A percentile compares a stretch with the other conserved stretches of the same genome.
Conservation (phyloP, 2,888 invertebrate genomes). For the Hypsopygia costalis region DNA sequence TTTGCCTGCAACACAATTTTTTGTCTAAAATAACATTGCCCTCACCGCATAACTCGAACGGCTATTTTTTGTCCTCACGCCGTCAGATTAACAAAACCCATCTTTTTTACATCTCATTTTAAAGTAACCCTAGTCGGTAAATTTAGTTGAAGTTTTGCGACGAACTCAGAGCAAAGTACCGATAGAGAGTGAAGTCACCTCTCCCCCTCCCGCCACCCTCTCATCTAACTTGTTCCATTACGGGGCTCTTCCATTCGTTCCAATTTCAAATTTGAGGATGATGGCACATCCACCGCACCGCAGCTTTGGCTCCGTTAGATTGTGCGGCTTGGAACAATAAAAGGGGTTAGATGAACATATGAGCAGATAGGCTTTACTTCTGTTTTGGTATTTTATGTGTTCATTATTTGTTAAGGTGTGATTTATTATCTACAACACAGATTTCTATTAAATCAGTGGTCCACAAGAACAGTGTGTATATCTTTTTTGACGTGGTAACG, state of each 20-base stretch:
- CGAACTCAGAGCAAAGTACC: slow-evolving; percentile 35
- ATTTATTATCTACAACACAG: no score
- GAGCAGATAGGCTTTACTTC: no score
- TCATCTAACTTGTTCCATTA: slow-evolving; percentile 79
- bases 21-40: no score
- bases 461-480: no score
- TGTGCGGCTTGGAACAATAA: slow-evolving; percentile 29
- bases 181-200: slow-evolving; percentile 36
- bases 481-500: no score
- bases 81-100: slow-evolving; percentile 21
- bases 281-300: slow-evolving; percentile 65
- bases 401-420: no score
- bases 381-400: no score
- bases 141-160: slow-evolving; percentile 60
- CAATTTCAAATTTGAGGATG: slow-evolving; percentile 79
- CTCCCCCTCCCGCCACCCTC: slow-evolving; percentile 42
- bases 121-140: slow-evolving; percentile 45
- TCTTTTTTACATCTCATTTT: slow-evolving; percentile 29
- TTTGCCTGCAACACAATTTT: no score
- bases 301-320: slow-evolving; percentile 41
- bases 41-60: slow-evolving; percentile 9
- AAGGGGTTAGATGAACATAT: slow-evolving; percentile 21
- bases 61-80: slow-evolving; percentile 8
- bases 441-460: no score
- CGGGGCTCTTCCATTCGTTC: slow-evolving; percentile 74